Conservation (phyloP, 2,797 vertebrate genomes). For the Chiloscyllium punctatum region DNA sequence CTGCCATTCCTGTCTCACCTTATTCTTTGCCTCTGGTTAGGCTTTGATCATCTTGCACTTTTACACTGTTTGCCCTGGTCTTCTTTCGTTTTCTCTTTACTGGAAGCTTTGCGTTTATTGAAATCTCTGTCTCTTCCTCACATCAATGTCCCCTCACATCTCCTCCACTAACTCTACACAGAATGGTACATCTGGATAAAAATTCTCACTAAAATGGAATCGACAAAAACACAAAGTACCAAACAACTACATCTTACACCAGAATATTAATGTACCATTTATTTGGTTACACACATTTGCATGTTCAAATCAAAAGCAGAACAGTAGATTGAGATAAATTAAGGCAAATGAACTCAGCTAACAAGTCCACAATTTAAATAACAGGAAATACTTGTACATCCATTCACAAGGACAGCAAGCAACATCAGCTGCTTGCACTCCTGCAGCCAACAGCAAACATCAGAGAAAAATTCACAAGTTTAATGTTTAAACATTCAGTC, state of each 20-base stretch:
- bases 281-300: background rate
- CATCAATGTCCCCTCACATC: background rate
- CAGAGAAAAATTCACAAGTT: background rate
- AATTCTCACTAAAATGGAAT: background rate
- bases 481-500: background rate
- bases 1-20: background rate
- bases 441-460: background rate
- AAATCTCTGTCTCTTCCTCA: background rate
- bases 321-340: background rate
- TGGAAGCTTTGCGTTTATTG: background rate
- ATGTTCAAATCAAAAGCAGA: background rate
- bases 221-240: background rate
- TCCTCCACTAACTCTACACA: background rate
- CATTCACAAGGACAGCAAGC: background rate
- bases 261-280: background rate
- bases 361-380: background rate
- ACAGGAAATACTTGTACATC: background rate
- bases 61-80: background rate
- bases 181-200: background rate
- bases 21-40: background rate
- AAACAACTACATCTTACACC: background rate
- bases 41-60: background rate
- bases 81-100: background rate
- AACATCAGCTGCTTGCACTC: background rate
- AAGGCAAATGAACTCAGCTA: background rate